A percentile compares a stretch with the other conserved stretches of the same genome.
Conservation (phyloP, 35 echinoderm and acorn worm genomes). For the Acanthaster planci region DNA sequence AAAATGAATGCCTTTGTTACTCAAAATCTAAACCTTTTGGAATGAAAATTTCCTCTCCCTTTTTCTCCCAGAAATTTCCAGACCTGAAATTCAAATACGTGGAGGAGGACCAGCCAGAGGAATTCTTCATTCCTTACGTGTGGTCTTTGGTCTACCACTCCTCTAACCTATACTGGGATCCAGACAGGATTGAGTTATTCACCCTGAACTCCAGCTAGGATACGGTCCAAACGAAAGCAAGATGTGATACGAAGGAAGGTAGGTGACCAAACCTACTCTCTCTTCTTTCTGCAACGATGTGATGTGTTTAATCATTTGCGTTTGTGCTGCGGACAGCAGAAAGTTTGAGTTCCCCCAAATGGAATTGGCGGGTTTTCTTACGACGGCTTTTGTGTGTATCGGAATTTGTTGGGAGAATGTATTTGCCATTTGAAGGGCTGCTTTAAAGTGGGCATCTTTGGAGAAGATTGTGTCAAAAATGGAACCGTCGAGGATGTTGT, state of each 20-base stretch:
- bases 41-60: neutral
- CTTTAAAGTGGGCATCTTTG: too few relatives aligned
- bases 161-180: slow-evolving; percentile 96
- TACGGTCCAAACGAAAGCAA: neutral
- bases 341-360: too few relatives aligned
- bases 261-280: too few relatives aligned
- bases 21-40: neutral
- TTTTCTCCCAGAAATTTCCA: slow-evolving; percentile 87
- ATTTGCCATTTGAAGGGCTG: too few relatives aligned
- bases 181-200: slow-evolving; percentile 96
- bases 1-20: neutral
- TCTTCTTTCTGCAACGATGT: too few relatives aligned
- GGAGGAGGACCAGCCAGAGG: slow-evolving; percentile 95
- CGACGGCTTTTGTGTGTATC: too few relatives aligned
- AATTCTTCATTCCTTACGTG: slow-evolving; percentile 97
- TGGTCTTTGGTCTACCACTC: slow-evolving; percentile 99
- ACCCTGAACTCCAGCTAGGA: slow-evolving; percentile 57
- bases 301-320: too few relatives aligned
- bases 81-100: slow-evolving; percentile 99
- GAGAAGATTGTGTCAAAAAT: too few relatives aligned
- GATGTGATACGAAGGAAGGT: neutral
- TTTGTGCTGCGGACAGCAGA: too few relatives aligned
- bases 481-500: too few relatives aligned
- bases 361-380: too few relatives aligned
- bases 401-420: too few relatives aligned